A percentile compares a stretch with the other conserved stretches of the same genome.
These are phyloP conservation scores for Paramormyrops hopkinsi DNA, from an alignment of 2,797 vertebrate species.

Conservation along the genomic window DNA sequence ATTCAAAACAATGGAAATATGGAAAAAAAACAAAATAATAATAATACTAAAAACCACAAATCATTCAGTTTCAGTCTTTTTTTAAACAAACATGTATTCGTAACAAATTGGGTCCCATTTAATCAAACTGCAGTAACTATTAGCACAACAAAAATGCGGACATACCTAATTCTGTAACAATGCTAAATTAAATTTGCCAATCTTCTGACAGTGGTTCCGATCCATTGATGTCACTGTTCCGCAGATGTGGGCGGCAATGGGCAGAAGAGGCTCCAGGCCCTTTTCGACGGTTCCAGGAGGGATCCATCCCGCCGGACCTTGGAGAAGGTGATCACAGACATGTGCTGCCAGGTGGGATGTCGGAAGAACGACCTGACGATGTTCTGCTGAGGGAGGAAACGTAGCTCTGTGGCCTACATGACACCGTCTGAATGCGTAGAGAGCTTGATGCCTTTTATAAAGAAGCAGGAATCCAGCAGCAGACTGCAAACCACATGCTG, in stretches of 20 bases:
- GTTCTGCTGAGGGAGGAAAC: conserved; percentile 32
- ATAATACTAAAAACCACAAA: background rate
- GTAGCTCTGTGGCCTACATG: background rate
- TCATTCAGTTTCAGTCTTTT: background rate
- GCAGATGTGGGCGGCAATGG: conserved; percentile 45
- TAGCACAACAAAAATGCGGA: background rate
- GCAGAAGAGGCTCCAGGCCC: conserved; percentile 47
- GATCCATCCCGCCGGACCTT: conserved; percentile 52
- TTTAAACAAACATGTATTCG: background rate
- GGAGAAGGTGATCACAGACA: conserved; percentile 52
- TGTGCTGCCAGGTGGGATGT: conserved; percentile 69
- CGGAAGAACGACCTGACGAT: conserved; percentile 64
- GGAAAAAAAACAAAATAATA: background rate
- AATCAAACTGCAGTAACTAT: background rate
- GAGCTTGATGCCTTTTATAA: conserved; percentile 5
- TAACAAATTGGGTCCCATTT: background rate
- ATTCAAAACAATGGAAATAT: background rate
- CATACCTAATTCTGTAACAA: background rate
- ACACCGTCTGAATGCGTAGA: background rate
- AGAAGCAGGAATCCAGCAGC: background rate
- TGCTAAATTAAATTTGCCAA: background rate
- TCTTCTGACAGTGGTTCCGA: background rate
- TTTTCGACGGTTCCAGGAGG: conserved; percentile 24
- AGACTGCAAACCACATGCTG: background rate
- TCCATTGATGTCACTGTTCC: background rate